Conservation (phyloP, 2,113 vertebrate species). For the Tinamus guttatus region DNA sequence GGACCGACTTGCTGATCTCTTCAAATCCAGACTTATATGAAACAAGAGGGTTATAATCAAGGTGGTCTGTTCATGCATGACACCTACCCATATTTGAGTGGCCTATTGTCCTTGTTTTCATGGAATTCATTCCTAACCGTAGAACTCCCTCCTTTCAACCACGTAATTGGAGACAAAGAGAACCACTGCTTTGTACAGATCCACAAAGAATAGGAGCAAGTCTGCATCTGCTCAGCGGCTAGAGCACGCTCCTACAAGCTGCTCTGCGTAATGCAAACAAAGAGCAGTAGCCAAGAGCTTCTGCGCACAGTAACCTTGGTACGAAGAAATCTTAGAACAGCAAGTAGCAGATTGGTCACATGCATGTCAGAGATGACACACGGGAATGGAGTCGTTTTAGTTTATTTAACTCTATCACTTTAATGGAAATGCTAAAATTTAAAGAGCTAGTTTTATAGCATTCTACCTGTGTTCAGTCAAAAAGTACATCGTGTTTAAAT, state of each 20-base stretch:
- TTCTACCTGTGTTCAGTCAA: background rate
- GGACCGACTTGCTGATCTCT: background rate
- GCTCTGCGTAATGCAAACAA: conserved; percentile 48
- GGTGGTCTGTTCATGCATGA: background rate
- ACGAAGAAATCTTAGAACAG: conserved; percentile 11
- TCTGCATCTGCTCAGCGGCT: conserved; percentile 10
- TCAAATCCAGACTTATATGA: background rate
- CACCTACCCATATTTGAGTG: background rate
- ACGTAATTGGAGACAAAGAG: conserved; percentile 11
- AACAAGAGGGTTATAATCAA: background rate
- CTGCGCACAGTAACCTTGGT: conserved; percentile 52
- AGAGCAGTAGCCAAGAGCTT: background rate
- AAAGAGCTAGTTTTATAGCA: background rate
- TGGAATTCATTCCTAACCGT: background rate
- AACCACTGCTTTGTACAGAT: background rate
- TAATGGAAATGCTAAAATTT: conserved; percentile 20
- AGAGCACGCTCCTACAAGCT: background rate
- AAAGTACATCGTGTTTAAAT: background rate
- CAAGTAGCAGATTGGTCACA: background rate
- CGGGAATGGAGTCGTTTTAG: background rate
- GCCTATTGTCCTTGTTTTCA: background rate
- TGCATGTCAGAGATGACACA: conserved; percentile 8
- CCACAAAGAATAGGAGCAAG: conserved; percentile 8
- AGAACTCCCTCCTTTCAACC: background rate
- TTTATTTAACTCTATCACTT: conserved; percentile 35